phyloP scores from a whole-genome alignment of 2,797 vertebrate genomes.

The Hydrolagus colliei region DNA sequence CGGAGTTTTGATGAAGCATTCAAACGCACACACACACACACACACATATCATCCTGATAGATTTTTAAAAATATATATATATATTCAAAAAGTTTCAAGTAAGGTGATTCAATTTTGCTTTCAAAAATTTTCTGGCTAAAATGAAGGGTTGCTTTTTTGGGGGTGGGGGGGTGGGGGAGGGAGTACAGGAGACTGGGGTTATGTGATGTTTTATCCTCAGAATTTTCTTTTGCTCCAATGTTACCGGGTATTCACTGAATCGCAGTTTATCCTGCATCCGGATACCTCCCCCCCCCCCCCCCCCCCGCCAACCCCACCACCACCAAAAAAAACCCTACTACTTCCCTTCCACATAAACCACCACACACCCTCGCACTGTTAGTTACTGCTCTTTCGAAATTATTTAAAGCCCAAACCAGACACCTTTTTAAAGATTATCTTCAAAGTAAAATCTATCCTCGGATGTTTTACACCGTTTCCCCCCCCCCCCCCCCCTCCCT shows the following conservation, averaged over 20 bases:
- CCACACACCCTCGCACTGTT: neutral
- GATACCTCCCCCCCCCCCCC: neutral
- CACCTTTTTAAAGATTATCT: neutral
- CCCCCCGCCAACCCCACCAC: too few species aligned
- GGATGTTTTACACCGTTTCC: neutral
- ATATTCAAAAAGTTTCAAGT: neutral
- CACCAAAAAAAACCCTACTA: neutral
- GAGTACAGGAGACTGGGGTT: neutral
- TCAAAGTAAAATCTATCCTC: neutral
- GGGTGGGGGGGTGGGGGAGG: too few species aligned
- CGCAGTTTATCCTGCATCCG: conserved; percentile 20
- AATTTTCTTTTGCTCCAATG: neutral
- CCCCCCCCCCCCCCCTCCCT: too few species aligned
- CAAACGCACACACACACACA: neutral
- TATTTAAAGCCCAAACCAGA: neutral
- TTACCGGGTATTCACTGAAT: neutral
- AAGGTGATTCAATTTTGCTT: conserved; percentile 4
- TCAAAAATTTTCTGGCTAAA: neutral
- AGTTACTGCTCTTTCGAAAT: neutral
- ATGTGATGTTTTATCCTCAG: neutral
- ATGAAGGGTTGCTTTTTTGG: neutral
- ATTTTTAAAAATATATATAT: too few species aligned
- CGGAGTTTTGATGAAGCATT: neutral
- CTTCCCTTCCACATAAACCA: conserved; percentile 20
- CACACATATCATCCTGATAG: neutral